Conservation (phyloP, 1,140 invertebrate genomes). For the Drosophila pseudoobscura region DNA sequence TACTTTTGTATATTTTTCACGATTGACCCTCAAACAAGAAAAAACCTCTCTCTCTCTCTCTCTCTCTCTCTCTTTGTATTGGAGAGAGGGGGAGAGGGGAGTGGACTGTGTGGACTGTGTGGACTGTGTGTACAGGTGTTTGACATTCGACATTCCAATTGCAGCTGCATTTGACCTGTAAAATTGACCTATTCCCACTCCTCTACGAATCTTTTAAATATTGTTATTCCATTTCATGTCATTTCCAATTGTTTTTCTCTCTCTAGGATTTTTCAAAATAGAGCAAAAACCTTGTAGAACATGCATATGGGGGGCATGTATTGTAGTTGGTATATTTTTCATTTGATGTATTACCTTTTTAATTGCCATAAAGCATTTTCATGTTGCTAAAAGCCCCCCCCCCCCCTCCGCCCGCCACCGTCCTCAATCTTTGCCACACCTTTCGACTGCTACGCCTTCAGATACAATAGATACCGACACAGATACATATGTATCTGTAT, state of each 20-base stretch:
- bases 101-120: not conserved
- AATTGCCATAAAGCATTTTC: constrained; percentile 79
- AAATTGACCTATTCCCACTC: constrained; percentile 57
- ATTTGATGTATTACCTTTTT: constrained; percentile 76
- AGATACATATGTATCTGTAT: constrained; percentile 17
- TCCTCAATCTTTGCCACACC: not conserved
- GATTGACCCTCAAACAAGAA: constrained; percentile 20
- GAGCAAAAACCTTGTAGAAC: constrained; percentile 16
- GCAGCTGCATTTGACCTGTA: constrained; percentile 74
- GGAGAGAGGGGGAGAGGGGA: not conserved
- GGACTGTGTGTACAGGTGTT: constrained; percentile 45
- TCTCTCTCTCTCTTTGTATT: constrained; percentile 20
- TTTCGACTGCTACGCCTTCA: no score
- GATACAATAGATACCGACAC: not conserved
- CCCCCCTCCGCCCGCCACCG: constrained; percentile 28
- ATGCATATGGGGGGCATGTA: constrained; percentile 10
- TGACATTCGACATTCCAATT: constrained; percentile 76
- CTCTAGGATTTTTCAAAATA: not conserved
- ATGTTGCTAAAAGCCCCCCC: constrained; percentile 64
- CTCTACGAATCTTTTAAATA: not conserved
- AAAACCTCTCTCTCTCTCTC: constrained; percentile 2
- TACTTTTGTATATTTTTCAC: constrained; percentile 65
- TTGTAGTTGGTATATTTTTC: constrained; percentile 35
- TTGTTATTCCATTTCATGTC: constrained; percentile 26
- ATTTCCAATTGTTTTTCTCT: constrained; percentile 39